Conservation (phyloP, 2,113 vertebrate species). For the Dromaius novaehollandiae region DNA sequence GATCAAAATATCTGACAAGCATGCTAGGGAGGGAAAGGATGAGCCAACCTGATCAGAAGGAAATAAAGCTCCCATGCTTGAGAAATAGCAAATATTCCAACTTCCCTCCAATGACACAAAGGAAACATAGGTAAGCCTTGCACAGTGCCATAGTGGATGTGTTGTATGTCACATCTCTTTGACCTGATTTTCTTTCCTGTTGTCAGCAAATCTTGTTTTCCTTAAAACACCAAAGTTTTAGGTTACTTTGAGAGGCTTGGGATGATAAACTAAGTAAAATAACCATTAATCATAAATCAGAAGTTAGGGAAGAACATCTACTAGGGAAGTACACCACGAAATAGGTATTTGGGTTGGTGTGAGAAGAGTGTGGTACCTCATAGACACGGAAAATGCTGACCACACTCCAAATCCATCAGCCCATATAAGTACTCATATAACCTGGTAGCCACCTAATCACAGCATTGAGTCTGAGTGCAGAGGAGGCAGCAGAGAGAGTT, state of each 20-base stretch:
- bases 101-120: background rate
- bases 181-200: background rate
- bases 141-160: background rate
- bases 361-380: background rate
- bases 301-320: background rate
- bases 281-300: background rate
- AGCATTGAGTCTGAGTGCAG: background rate
- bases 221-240: background rate
- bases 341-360: background rate
- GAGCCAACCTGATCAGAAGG: background rate
- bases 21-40: background rate
- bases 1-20: background rate
- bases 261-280: background rate
- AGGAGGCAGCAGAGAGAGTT: background rate
- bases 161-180: background rate
- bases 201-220: background rate
- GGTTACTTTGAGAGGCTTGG: background rate
- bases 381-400: background rate
- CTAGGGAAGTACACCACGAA: background rate
- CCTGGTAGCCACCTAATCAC: background rate
- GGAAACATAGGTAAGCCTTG: background rate
- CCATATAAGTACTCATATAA: fast-evolving
- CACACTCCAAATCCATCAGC: background rate
- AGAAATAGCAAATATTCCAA: background rate
- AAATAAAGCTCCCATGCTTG: background rate